A percentile compares a stretch with the other conserved stretches of the same genome.
phyloP scores from a whole-genome alignment of 2,113 vertebrate species.

The Vulpes ferrilata region DNA sequence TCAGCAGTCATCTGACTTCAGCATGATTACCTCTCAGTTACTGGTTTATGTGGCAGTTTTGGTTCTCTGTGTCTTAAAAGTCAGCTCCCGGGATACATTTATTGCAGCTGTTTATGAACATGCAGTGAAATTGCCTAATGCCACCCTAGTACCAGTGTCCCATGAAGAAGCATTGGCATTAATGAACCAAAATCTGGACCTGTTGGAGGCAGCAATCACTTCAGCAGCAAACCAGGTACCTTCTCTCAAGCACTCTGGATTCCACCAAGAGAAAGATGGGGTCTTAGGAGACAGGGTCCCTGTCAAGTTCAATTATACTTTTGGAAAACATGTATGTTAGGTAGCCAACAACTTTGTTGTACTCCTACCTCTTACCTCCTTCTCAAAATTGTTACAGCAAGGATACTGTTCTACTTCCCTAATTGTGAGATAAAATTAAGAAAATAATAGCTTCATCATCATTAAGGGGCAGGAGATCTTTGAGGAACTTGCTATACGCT shows the following conservation, averaged over 20 bases:
- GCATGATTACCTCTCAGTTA: conserved; percentile 35
- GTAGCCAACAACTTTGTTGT: neutral
- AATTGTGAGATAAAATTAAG: neutral
- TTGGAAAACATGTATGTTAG: neutral
- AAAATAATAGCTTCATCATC: neutral
- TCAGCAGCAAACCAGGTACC: conserved; percentile 76
- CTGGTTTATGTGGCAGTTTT: neutral
- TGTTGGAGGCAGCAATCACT: conserved; percentile 50
- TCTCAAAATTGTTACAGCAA: neutral
- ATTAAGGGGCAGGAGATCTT: neutral
- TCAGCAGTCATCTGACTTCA: conserved; percentile 47
- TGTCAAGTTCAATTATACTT: too few relatives aligned
- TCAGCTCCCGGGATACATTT: conserved; percentile 63
- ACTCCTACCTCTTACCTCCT: neutral
- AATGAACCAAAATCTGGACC: conserved; percentile 74
- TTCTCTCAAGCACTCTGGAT: neutral
- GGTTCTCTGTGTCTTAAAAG: conserved; percentile 9
- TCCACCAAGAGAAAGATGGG: neutral
- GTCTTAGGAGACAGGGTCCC: neutral
- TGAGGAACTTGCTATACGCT: neutral
- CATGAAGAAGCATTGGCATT: conserved; percentile 26
- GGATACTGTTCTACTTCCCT: too few relatives aligned
- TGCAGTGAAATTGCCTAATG: conserved; percentile 38
- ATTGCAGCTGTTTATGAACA: conserved; percentile 79
- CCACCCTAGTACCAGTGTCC: neutral